These are phyloP conservation scores for Mormyrus iriodes DNA, from an alignment of 2,113 vertebrate genomes.

Conservation along the genomic window DNA sequence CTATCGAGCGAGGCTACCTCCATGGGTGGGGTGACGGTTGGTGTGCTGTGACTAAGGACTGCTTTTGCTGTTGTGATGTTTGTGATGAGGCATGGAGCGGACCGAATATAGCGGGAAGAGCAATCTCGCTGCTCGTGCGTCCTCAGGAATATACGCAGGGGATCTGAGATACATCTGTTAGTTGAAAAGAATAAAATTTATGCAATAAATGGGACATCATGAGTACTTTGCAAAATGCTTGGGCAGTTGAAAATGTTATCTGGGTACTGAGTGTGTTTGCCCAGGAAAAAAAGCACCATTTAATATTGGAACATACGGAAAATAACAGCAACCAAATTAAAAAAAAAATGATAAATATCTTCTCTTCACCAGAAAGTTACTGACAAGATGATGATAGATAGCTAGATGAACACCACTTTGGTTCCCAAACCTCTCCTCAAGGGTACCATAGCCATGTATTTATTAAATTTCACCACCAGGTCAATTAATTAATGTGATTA, in stretches of 20 bases:
- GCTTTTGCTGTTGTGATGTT: not conserved
- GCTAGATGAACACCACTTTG: not conserved
- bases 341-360: not conserved
- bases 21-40: not conserved
- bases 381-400: not conserved
- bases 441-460: not conserved
- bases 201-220: not conserved
- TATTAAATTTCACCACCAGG: not conserved
- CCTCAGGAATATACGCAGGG: not conserved
- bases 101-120: not conserved
- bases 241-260: not conserved
- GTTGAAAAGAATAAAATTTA: not conserved
- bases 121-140: not conserved
- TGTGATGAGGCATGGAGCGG: not conserved
- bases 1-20: not conserved
- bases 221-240: not conserved
- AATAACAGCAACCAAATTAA: not conserved
- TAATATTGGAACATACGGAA: not conserved
- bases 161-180: not conserved
- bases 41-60: not conserved
- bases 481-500: not conserved
- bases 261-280: not conserved
- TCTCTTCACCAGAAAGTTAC: not conserved
- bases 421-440: too few relatives aligned
- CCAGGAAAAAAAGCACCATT: not conserved